phyloP scores from a whole-genome alignment of 2,888 invertebrate genomes.

The Nezara viridula region DNA sequence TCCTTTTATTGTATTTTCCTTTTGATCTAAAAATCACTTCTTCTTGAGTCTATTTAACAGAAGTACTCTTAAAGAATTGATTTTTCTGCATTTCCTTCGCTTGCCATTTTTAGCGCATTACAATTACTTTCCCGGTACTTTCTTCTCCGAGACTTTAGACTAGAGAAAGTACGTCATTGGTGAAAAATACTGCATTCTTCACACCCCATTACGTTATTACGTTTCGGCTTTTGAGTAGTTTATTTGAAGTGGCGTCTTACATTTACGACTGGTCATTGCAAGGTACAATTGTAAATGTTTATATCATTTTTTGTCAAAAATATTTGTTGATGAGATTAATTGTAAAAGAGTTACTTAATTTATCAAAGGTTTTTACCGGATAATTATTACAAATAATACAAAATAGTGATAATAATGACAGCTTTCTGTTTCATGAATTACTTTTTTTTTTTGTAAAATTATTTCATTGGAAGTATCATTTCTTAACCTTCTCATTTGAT shows the following conservation, averaged over 20 bases:
- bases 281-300: not conserved
- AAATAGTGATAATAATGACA: too few relatives aligned
- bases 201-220: not conserved
- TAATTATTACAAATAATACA: too few relatives aligned
- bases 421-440: too few relatives aligned
- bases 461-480: too few relatives aligned
- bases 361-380: too few relatives aligned
- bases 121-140: not conserved
- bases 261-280: not conserved
- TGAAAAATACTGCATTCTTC: constrained; percentile 10
- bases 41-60: not conserved
- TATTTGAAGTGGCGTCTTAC: not conserved
- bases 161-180: not conserved
- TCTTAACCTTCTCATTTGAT: too few relatives aligned
- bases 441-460: too few relatives aligned
- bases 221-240: not conserved
- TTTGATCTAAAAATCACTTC: too few relatives aligned
- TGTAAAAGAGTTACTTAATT: too few relatives aligned
- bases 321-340: too few relatives aligned
- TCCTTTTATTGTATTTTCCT: too few relatives aligned
- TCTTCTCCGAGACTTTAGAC: not conserved
- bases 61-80: not conserved
- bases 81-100: not conserved
- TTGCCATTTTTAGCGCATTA: not conserved
- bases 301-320: too few relatives aligned